Conservation (phyloP, 2,888 invertebrate genomes). For the Hirtodrosophila histrioides region DNA sequence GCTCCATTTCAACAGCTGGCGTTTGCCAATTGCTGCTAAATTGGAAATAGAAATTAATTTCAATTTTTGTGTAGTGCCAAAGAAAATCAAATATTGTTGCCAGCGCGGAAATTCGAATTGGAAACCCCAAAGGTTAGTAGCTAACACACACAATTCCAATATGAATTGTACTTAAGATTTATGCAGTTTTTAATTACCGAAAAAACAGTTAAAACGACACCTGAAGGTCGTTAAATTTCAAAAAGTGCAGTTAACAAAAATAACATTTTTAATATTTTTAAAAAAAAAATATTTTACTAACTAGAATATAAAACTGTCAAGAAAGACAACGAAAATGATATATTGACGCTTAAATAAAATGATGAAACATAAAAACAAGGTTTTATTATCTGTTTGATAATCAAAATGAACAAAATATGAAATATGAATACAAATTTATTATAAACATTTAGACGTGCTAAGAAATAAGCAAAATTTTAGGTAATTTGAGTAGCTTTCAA, state of each 20-base stretch:
- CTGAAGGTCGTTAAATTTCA: background rate
- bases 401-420: background rate
- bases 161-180: conserved; percentile 3
- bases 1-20: background rate
- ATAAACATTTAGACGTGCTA: too few relatives aligned
- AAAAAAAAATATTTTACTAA: background rate
- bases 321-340: conserved; percentile 1
- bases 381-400: background rate
- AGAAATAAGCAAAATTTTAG: too few relatives aligned
- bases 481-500: too few relatives aligned
- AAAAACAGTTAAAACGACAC: conserved; percentile 1
- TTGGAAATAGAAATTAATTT: conserved; percentile 26
- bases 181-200: conserved; percentile 1
- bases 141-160: conserved; percentile 2
- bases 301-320: background rate
- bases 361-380: background rate
- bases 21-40: conserved; percentile 43
- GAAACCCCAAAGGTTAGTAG: conserved; percentile 47
- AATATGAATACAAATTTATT: too few relatives aligned
- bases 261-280: too few relatives aligned
- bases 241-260: background rate
- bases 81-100: conserved; percentile 20
- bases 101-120: conserved; percentile 27
- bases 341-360: background rate
- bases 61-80: conserved; percentile 35